These are phyloP conservation scores for Pseudomugil tenellus DNA, from an alignment of 2,797 vertebrate species.

Conservation along the genomic window DNA sequence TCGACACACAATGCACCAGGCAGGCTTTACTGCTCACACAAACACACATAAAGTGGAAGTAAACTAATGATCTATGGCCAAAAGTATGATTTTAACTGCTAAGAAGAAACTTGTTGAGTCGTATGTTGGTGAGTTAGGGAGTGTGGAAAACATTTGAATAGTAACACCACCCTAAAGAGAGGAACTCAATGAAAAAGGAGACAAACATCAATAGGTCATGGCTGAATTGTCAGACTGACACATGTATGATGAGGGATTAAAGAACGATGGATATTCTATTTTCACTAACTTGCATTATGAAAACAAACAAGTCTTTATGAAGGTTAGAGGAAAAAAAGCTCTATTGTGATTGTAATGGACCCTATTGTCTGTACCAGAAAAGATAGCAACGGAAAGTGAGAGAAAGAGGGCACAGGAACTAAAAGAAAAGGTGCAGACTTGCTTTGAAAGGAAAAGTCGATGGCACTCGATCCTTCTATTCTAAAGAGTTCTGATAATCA, in stretches of 20 bases:
- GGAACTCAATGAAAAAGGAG: slow-evolving; percentile 1
- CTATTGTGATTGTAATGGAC: slow-evolving; percentile 61
- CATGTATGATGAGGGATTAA: slow-evolving; percentile 45
- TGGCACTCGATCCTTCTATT: slow-evolving; percentile 52
- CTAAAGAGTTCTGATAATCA: slow-evolving; percentile 64
- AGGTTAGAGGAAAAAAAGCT: slow-evolving; percentile 38
- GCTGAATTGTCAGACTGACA: slow-evolving; percentile 25
- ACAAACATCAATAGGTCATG: slow-evolving; percentile 23
- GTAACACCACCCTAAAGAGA: background rate
- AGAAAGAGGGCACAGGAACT: slow-evolving; percentile 32
- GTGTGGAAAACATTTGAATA: background rate
- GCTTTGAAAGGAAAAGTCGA: slow-evolving; percentile 44
- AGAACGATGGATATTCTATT: slow-evolving; percentile 28
- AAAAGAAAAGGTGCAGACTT: slow-evolving; percentile 22
- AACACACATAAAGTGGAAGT: slow-evolving; percentile 17
- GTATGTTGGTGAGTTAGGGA: background rate
- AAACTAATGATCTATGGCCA: slow-evolving; percentile 26
- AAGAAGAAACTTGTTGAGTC: background rate
- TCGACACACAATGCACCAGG: slow-evolving; percentile 53
- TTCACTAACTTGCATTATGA: slow-evolving; percentile 49
- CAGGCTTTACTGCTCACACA: slow-evolving; percentile 37
- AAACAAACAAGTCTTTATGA: slow-evolving; percentile 41
- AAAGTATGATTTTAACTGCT: slow-evolving; percentile 19
- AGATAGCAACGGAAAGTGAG: slow-evolving; percentile 35
- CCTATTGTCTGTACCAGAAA: slow-evolving; percentile 55